phyloP scores from a whole-genome alignment of 2,113 vertebrate genomes.

The Myotis lucifugus region DNA sequence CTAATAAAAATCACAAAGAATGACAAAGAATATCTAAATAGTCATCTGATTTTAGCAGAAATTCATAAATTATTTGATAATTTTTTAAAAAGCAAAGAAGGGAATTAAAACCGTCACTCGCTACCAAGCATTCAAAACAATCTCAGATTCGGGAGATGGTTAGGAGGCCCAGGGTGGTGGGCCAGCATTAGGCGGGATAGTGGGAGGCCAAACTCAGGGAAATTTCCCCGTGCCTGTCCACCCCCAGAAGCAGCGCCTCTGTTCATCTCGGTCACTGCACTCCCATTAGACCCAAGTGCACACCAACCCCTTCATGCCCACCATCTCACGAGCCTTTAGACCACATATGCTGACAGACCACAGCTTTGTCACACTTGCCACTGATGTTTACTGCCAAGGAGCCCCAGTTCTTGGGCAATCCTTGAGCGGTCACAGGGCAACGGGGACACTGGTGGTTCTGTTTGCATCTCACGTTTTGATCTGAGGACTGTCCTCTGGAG shows the following conservation, averaged over 20 bases:
- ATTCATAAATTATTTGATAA: not conserved
- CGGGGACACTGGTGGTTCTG: slow-evolving; percentile 82
- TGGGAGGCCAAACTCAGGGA: not conserved
- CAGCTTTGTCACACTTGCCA: slow-evolving; percentile 88
- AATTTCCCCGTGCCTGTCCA: rapidly evolving
- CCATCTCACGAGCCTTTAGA: not conserved
- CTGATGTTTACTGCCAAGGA: slow-evolving; percentile 86
- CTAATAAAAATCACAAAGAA: not conserved
- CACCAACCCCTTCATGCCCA: not conserved
- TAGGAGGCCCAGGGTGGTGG: not conserved
- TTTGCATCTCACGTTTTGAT: slow-evolving; percentile 83
- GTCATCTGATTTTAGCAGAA: not conserved
- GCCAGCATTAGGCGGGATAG: not conserved
- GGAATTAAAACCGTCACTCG: not conserved
- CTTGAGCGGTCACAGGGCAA: slow-evolving; percentile 84
- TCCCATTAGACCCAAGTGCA: not conserved
- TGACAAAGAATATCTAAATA: not conserved
- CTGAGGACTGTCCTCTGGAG: slow-evolving; percentile 74
- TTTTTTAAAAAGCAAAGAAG: not conserved
- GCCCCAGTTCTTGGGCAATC: slow-evolving; percentile 87
- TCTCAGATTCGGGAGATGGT: no score
- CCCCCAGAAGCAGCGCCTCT: not conserved
- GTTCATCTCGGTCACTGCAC: not conserved
- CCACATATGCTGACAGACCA: slow-evolving; percentile 74
- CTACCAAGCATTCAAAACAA: not conserved